Evolutionary conservation across 2,113 vertebrate species (phyloP).

Genomic region (Nothoprocta perdicaria): DNA sequence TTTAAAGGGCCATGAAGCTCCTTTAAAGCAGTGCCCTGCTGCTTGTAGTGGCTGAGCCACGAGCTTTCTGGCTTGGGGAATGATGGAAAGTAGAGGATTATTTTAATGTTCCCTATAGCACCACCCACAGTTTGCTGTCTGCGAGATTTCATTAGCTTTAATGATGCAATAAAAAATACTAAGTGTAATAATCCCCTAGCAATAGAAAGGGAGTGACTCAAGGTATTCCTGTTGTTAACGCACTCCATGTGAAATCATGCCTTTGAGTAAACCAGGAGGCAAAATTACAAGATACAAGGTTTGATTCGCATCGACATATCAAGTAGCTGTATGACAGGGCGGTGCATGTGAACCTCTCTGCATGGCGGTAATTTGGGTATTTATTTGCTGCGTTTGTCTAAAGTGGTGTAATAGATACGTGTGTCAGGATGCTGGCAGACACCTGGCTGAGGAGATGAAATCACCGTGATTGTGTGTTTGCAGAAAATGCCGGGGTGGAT

Average conservation of each 20-base stretch:
- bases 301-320: background rate
- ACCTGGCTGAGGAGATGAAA: background rate
- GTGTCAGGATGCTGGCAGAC: background rate
- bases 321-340: background rate
- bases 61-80: background rate
- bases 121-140: slow-evolving; percentile 36
- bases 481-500: background rate
- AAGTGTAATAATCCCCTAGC: background rate
- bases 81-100: background rate
- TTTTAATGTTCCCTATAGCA: slow-evolving; percentile 27
- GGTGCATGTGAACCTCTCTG: background rate
- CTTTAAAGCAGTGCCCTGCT: background rate
- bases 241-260: fast-evolving
- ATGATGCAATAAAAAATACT: slow-evolving; percentile 19
- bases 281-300: background rate
- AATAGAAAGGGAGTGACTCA: background rate
- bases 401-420: fast-evolving
- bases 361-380: background rate
- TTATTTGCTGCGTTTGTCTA: background rate
- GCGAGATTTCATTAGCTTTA: slow-evolving; percentile 49
- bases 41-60: background rate
- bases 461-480: background rate
- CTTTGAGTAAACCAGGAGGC: background rate
- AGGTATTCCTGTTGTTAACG: slow-evolving; percentile 3
- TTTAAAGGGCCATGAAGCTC: background rate